Evolutionary conservation across 1,140 invertebrate species (phyloP).

Genomic region (Cydia strobilella): DNA sequence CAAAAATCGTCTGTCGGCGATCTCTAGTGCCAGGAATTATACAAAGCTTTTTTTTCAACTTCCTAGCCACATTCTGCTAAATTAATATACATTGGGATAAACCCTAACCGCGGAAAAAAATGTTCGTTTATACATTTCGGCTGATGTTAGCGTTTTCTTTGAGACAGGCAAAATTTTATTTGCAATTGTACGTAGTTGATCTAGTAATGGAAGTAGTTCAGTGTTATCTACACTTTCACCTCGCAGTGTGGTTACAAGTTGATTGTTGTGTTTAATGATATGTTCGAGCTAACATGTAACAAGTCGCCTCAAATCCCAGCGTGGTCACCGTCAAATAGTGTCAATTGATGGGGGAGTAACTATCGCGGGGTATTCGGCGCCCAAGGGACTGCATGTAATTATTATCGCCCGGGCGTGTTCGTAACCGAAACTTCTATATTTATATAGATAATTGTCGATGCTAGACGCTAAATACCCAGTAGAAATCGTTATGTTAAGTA

Average conservation of each 20-base stretch:
- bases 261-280: neutral
- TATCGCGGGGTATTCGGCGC: neutral
- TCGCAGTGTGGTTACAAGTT: neutral
- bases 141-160: too few relatives aligned
- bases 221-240: too few relatives aligned
- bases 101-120: too few relatives aligned
- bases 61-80: too few relatives aligned
- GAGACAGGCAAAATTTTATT: neutral
- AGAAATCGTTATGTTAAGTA: too few relatives aligned
- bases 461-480: too few relatives aligned
- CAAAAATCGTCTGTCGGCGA: too few relatives aligned
- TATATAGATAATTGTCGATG: too few relatives aligned
- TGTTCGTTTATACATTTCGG: too few relatives aligned
- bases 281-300: neutral
- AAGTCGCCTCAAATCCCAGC: conserved; percentile 5
- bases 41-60: too few relatives aligned
- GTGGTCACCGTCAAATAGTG: neutral
- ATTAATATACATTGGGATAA: too few relatives aligned
- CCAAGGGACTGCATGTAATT: neutral
- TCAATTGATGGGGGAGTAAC: neutral
- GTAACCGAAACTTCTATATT: neutral
- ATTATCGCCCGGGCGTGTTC: neutral
- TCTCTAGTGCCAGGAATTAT: too few relatives aligned
- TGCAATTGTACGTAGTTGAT: neutral
- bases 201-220: neutral